Percentiles rank a stretch among this genome's conserved stretches.
Evolutionary conservation across 1,140 invertebrate genomes (phyloP).

Genomic region (Macrostomum lignano): DNA sequence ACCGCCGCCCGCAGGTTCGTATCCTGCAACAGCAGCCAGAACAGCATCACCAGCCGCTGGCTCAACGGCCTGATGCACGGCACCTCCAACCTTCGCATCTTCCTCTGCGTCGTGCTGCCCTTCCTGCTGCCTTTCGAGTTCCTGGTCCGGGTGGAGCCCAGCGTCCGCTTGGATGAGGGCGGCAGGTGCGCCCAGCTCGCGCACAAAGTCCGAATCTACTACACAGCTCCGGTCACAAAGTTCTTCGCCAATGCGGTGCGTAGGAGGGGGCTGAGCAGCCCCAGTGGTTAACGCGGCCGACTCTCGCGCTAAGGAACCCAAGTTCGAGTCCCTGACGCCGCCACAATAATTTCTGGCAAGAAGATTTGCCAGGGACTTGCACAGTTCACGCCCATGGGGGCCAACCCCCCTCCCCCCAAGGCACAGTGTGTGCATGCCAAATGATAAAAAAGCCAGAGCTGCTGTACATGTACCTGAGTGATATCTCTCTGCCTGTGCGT

Average conservation of each 20-base stretch:
- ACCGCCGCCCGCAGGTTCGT: conserved; percentile 1
- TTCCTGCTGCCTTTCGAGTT: not conserved
- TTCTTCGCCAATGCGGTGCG: conserved; percentile 3
- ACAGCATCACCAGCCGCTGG: conserved; percentile 3
- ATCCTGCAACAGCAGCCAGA: conserved; percentile 3
- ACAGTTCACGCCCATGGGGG: too few species aligned
- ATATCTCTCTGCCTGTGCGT: not conserved
- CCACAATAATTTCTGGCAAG: too few species aligned
- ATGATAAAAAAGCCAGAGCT: too few species aligned
- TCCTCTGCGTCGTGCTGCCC: not conserved
- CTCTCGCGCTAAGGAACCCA: too few species aligned
- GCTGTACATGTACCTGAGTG: too few species aligned
- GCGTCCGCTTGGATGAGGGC: not conserved
- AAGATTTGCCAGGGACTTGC: too few species aligned
- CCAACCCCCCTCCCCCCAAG: too few species aligned
- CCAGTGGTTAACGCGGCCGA: not conserved
- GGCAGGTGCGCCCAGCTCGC: not conserved
- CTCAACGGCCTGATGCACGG: not conserved
- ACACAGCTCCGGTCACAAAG: not conserved
- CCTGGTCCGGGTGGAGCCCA: not conserved
- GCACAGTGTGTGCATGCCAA: too few species aligned
- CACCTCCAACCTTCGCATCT: not conserved
- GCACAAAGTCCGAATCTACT: not conserved
- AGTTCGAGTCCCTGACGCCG: too few species aligned
- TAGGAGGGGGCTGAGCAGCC: not conserved